Base-by-base conservation (phyloP, 2,113 vertebrate genomes). In the Speoplatyrhinus poulsoni region DNA sequence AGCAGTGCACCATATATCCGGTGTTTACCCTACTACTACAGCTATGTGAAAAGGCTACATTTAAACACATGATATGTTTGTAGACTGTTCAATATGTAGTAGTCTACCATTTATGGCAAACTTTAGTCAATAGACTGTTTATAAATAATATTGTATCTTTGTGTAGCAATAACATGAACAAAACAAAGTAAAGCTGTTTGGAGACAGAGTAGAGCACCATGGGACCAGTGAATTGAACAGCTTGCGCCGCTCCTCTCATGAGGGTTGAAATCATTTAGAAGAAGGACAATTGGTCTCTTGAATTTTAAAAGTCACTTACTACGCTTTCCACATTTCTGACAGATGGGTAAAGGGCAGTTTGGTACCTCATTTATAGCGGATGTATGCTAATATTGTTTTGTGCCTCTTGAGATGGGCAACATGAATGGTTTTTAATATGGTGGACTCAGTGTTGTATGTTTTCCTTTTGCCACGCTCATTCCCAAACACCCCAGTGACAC, bases 341-440 rank as follows among this genome's bases (percentile, higher is more conserved):
- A 90, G 89, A 90, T 88, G 87, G 87, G 68, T 63, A 75, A 80
- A 79, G 77, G 80, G 83, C 82, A 85, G 82, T 77, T 72, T 73
- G 59, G 70, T 48, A 71, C 65, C 67, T 4, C 19, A 67, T 15
- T 46, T 49, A 36, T 48, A 54, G 19, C 60, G 7, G 46, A 12
- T 26, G 26, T 26, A 50, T 52, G 15, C 9, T 52, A 17, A 46
- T 86, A 75, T 10, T 70, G 62, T 76, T 83, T 60, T 61, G 62
- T 61, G 83, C 84, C 86, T 81, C 9, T 41, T 74, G 36, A 88
- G 87, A 86, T 77, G 16, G 82, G 79, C 88, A 77, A 87, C 80
- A 87, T 83, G 54, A 78, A 8, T 8, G 36, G 36, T 41, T 41
- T 41, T 41, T 41, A 41, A 41, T 41, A 41, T 41, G 36, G 7